These are phyloP conservation scores for Bombus pascuorum DNA, from an alignment of 1,140 invertebrate species.

Conservation along the genomic window DNA sequence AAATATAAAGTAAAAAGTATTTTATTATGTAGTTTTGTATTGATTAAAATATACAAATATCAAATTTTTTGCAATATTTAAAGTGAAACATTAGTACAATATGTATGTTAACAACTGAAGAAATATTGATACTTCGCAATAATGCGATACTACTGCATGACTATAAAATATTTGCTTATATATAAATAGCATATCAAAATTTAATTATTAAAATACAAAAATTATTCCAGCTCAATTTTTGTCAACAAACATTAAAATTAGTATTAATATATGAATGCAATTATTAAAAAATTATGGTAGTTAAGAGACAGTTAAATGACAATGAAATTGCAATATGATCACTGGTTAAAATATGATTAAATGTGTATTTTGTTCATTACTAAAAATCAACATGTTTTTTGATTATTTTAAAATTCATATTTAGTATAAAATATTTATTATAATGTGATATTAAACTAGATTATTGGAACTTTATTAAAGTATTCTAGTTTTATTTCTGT, in stretches of 20 bases:
- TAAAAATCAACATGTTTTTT: conserved; percentile 22
- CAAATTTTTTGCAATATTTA: neutral
- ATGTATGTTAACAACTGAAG: neutral
- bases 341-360: conserved; percentile 9
- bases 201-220: conserved; percentile 8
- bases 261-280: conserved; percentile 22
- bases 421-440: conserved; percentile 43
- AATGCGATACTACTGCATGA: conserved; percentile 8
- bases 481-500: conserved; percentile 10
- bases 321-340: neutral
- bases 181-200: conserved; percentile 44
- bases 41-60: neutral
- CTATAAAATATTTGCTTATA: conserved; percentile 20
- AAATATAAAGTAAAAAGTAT: neutral
- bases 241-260: neutral
- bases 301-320: conserved; percentile 18
- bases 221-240: conserved; percentile 25
- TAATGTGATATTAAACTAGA: conserved; percentile 51
- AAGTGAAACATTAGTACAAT: neutral
- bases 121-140: conserved; percentile 30
- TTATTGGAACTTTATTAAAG: neutral
- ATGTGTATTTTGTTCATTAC: conserved; percentile 8
- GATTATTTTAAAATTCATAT: conserved; percentile 37
- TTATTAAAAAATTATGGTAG: conserved; percentile 5
- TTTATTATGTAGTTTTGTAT: conserved; percentile 4